phyloP scores from a whole-genome alignment of 2,797 vertebrate species.

The Silurus lanzhouensis region DNA sequence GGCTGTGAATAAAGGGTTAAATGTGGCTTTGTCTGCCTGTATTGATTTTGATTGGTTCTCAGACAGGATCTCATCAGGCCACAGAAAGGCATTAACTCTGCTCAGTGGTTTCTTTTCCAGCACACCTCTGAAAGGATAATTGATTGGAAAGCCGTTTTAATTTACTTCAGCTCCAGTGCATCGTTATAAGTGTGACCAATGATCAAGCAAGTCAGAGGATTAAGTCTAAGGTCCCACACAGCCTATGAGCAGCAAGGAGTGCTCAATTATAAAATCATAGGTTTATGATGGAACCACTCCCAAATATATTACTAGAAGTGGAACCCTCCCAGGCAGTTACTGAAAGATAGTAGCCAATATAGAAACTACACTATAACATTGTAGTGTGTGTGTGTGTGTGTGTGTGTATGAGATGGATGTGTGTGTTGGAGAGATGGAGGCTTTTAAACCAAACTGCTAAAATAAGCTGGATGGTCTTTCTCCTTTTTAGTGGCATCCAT shows the following conservation, averaged over 20 bases:
- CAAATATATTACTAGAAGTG: background rate
- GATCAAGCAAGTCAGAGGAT: conserved; percentile 68
- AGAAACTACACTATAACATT: no score
- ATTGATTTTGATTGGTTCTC: conserved; percentile 68
- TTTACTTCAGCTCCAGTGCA: conserved; percentile 67
- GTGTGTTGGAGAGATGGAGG: no score
- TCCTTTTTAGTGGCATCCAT: no score
- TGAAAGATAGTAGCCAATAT: background rate
- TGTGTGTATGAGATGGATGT: no score
- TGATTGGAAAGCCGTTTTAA: conserved; percentile 69
- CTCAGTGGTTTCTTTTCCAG: conserved; percentile 72
- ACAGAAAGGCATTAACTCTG: conserved; percentile 67
- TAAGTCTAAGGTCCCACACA: conserved; percentile 47
- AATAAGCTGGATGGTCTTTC: no score
- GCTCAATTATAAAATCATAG: background rate
- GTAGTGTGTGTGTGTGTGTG: background rate
- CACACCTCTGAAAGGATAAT: conserved; percentile 71
- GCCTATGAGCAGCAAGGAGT: conserved; percentile 29
- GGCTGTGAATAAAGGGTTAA: conserved; percentile 53
- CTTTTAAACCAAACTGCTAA: no score
- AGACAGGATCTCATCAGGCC: conserved; percentile 68
- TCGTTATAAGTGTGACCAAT: conserved; percentile 70
- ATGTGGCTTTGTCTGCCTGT: conserved; percentile 54
- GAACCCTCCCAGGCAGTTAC: background rate
- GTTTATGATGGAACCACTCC: background rate